phyloP scores from a whole-genome alignment of 2,888 invertebrate genomes.

The Lasioglossum villosulum region DNA sequence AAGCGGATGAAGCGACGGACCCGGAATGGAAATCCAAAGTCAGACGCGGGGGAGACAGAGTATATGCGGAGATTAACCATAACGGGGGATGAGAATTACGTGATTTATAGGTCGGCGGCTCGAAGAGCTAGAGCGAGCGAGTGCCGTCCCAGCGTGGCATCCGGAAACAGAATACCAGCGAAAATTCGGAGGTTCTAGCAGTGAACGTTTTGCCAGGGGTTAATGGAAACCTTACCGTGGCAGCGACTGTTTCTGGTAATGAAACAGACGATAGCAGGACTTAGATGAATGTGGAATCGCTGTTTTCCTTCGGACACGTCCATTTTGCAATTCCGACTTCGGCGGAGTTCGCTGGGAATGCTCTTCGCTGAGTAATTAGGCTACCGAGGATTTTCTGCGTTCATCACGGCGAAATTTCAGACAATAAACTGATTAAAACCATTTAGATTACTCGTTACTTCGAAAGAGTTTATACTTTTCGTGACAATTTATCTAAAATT shows the following conservation, averaged over 20 bases:
- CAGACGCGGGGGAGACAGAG: slow-evolving; percentile 44
- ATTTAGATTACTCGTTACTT: too few relatives aligned
- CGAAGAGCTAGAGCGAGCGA: background rate
- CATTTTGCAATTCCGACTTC: background rate
- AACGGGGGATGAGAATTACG: slow-evolving; percentile 62
- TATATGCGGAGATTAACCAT: slow-evolving; percentile 57
- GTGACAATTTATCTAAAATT: too few relatives aligned
- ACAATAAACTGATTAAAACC: background rate
- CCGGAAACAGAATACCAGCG: slow-evolving; percentile 27
- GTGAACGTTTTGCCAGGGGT: slow-evolving; percentile 31
- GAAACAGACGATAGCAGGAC: slow-evolving; percentile 33
- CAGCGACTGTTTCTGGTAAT: slow-evolving; percentile 33
- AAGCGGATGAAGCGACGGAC: slow-evolving; percentile 46
- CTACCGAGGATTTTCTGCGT: background rate
- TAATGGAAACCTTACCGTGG: slow-evolving; percentile 43
- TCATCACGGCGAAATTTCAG: background rate
- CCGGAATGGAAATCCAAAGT: slow-evolving; percentile 56
- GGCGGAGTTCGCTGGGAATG: background rate
- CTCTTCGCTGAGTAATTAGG: background rate
- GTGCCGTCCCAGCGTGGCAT: background rate
- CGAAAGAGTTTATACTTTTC: too few relatives aligned
- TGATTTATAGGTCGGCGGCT: slow-evolving; percentile 65
- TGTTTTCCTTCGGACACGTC: slow-evolving; percentile 9
- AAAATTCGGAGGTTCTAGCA: slow-evolving; percentile 30
- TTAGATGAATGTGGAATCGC: slow-evolving; percentile 40